These are phyloP conservation scores for Zelleria hepariella DNA, from an alignment of 2,888 invertebrate genomes.

Conservation along the genomic window DNA sequence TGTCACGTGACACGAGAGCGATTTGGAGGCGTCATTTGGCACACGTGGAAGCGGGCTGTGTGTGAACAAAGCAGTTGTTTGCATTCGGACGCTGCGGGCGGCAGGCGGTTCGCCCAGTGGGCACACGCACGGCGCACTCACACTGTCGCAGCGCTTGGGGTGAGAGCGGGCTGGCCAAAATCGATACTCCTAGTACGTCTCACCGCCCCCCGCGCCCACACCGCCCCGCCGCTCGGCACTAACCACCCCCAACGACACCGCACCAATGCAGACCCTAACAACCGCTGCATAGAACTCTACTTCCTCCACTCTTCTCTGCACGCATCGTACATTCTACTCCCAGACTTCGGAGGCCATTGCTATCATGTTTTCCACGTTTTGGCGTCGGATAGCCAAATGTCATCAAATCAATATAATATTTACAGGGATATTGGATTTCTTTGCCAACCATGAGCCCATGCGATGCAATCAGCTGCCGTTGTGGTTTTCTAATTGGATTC, in stretches of 20 bases:
- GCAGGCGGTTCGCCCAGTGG: constrained; percentile 32
- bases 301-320: constrained; percentile 25
- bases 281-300: constrained; percentile 48
- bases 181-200: constrained; percentile 67
- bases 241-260: constrained; percentile 61
- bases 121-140: constrained; percentile 58
- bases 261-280: constrained; percentile 59
- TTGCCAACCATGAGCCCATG: background rate
- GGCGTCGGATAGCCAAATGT: constrained; percentile 10
- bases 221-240: constrained; percentile 48
- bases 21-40: constrained; percentile 27
- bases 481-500: background rate
- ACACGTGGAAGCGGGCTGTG: constrained; percentile 23
- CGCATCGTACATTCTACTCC: constrained; percentile 23
- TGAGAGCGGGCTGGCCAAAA: constrained; percentile 65
- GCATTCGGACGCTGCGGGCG: constrained; percentile 37
- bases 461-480: background rate
- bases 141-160: constrained; percentile 62
- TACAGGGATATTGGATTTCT: background rate
- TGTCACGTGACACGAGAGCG: constrained; percentile 14
- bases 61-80: constrained; percentile 51
- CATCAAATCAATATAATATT: constrained; percentile 7
- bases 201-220: constrained; percentile 40
- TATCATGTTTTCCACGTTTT: constrained; percentile 33
- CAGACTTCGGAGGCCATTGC: constrained; percentile 20